Percentiles rank a stretch among this genome's conserved stretches.
Conservation (phyloP, 2,888 invertebrate species). For the Ormyrus labotus region DNA sequence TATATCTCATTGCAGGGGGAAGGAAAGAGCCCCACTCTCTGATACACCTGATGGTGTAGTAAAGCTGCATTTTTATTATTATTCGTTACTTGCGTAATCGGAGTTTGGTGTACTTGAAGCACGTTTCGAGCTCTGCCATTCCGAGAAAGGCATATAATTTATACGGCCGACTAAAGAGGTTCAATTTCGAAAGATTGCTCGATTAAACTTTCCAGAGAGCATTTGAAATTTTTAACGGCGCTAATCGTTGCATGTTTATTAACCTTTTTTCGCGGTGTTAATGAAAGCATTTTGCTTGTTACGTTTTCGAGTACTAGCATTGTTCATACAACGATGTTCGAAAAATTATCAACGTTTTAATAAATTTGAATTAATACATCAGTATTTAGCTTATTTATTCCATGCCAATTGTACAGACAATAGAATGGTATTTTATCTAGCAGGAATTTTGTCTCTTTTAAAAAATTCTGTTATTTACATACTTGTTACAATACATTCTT, state of each 20-base stretch:
- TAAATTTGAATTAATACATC: too few relatives aligned
- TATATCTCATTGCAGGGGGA: constrained; percentile 35
- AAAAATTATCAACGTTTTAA: too few relatives aligned
- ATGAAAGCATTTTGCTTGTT: not conserved
- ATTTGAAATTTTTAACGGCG: not conserved
- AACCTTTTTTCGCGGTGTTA: not conserved
- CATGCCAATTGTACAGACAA: too few relatives aligned
- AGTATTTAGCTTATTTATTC: too few relatives aligned
- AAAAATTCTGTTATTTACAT: too few relatives aligned
- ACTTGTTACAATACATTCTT: too few relatives aligned
- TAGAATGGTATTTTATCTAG: too few relatives aligned
- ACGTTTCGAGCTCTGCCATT: constrained; percentile 20
- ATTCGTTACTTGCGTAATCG: constrained; percentile 43
- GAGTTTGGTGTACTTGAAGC: constrained; percentile 23
- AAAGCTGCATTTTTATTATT: constrained; percentile 44
- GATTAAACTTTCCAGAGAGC: constrained; percentile 37
- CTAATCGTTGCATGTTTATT: constrained; percentile 16
- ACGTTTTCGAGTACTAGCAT: not conserved
- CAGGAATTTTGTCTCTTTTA: too few relatives aligned
- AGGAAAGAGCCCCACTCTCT: constrained; percentile 39
- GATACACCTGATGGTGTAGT: constrained; percentile 25
- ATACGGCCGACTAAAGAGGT: constrained; percentile 27
- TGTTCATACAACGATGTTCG: too few relatives aligned
- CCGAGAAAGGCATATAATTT: constrained; percentile 31
- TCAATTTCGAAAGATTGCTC: constrained; percentile 36